Conservation (phyloP, 2,797 vertebrate genomes). For the Eremophila alpestris region DNA sequence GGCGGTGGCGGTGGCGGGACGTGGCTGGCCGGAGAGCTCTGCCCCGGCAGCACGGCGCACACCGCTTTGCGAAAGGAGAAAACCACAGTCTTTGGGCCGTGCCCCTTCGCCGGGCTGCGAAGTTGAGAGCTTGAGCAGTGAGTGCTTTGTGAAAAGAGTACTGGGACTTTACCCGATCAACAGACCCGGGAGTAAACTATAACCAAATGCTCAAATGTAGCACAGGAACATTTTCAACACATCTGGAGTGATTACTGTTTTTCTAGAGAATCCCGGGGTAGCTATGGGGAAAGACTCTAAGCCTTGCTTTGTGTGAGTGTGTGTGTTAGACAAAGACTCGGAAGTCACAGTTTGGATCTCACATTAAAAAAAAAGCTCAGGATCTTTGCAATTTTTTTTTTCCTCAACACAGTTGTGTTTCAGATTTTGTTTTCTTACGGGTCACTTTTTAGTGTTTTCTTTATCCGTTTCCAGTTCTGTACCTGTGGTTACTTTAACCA, state of each 20-base stretch:
- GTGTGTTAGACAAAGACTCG: slow-evolving; percentile 6
- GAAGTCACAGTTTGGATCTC: neutral
- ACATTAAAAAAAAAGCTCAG: neutral
- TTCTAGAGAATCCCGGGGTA: neutral
- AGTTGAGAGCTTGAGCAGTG: neutral
- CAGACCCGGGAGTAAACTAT: neutral
- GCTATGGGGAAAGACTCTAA: neutral
- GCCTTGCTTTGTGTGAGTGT: neutral
- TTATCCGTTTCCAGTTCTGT: neutral
- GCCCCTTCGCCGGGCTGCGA: neutral
- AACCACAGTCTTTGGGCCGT: neutral
- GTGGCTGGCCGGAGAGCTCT: neutral
- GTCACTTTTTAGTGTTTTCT: neutral
- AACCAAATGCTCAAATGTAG: neutral
- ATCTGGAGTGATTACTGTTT: neutral
- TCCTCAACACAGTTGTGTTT: neutral
- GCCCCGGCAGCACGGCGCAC: neutral
- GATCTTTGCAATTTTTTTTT: neutral
- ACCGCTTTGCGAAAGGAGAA: rapidly evolving
- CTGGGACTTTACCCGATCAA: neutral
- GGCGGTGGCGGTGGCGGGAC: rapidly evolving
- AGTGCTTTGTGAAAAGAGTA: neutral
- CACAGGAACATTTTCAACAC: rapidly evolving
- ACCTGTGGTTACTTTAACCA: neutral
- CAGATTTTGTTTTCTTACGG: neutral